These are phyloP conservation scores for Pogona vitticeps DNA, from an alignment of 2,113 vertebrate species.

Conservation along the genomic window DNA sequence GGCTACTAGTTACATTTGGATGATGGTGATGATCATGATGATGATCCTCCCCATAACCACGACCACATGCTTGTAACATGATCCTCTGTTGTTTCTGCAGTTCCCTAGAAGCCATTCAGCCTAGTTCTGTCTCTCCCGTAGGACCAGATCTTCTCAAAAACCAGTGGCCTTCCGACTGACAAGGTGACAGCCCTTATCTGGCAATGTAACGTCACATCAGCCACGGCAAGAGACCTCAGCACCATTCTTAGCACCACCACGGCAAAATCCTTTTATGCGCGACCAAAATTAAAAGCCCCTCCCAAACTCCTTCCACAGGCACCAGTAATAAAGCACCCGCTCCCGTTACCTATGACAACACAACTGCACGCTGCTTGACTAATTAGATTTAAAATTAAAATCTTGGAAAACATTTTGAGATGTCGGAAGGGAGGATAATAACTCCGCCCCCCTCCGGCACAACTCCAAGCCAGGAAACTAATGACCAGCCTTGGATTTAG, in stretches of 20 bases:
- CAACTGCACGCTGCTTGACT: not conserved
- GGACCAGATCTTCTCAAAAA: not conserved
- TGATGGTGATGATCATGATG: too few relatives aligned
- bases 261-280: too few relatives aligned
- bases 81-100: too few relatives aligned
- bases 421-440: not conserved
- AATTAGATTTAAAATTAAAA: slow-evolving; percentile 5
- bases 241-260: not conserved
- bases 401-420: not conserved
- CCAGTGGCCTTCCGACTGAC: not conserved
- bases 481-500: not conserved
- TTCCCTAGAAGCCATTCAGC: not conserved
- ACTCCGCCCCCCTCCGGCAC: not conserved
- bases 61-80: too few relatives aligned
- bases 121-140: not conserved
- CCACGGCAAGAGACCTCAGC: not conserved
- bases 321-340: not conserved
- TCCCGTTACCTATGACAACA: not conserved
- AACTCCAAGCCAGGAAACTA: not conserved
- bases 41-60: too few relatives aligned
- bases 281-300: not conserved
- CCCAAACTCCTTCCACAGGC: not conserved
- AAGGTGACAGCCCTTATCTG: not conserved
- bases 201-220: not conserved
- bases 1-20: too few relatives aligned